These are phyloP conservation scores for Rhodophaea formosa DNA, from an alignment of 2,888 invertebrate genomes.

Conservation along the genomic window DNA sequence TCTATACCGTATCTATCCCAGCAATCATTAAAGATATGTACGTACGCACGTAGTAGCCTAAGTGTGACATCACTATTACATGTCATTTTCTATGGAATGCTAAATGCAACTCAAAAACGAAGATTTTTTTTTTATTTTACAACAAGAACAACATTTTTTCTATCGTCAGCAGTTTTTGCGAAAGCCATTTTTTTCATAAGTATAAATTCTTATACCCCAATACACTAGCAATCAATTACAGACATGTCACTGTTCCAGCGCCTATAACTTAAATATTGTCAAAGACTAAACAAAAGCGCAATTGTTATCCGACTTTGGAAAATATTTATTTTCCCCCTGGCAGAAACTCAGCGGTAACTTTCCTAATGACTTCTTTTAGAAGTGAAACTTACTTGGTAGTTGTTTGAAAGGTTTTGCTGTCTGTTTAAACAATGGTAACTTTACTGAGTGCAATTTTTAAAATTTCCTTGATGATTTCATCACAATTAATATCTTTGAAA, in stretches of 20 bases:
- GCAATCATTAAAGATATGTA: too few relatives aligned
- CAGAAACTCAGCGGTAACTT: slow-evolving; percentile 64
- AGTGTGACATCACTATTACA: too few relatives aligned
- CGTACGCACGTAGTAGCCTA: too few relatives aligned
- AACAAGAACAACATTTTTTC: too few relatives aligned
- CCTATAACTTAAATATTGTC: slow-evolving; percentile 47
- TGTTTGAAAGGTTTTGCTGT: slow-evolving; percentile 63
- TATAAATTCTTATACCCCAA: too few relatives aligned
- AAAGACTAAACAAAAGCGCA: slow-evolving; percentile 53
- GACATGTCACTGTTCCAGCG: slow-evolving; percentile 34
- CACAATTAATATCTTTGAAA: too few relatives aligned
- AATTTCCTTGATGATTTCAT: background rate
- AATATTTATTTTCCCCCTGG: slow-evolving; percentile 70
- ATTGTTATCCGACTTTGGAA: slow-evolving; percentile 63
- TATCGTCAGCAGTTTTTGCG: too few relatives aligned
- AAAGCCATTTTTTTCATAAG: too few relatives aligned
- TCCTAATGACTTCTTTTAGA: slow-evolving; percentile 75
- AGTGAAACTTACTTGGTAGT: slow-evolving; percentile 60
- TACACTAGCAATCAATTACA: background rate
- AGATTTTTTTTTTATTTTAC: too few relatives aligned
- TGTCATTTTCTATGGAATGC: too few relatives aligned
- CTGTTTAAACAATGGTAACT: slow-evolving; percentile 60
- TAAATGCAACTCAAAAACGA: too few relatives aligned
- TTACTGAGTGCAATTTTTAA: background rate
- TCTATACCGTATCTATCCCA: too few relatives aligned